Base-by-base conservation (phyloP, 2,888 invertebrate genomes). In the Thysanoteuthis rhombus region DNA sequence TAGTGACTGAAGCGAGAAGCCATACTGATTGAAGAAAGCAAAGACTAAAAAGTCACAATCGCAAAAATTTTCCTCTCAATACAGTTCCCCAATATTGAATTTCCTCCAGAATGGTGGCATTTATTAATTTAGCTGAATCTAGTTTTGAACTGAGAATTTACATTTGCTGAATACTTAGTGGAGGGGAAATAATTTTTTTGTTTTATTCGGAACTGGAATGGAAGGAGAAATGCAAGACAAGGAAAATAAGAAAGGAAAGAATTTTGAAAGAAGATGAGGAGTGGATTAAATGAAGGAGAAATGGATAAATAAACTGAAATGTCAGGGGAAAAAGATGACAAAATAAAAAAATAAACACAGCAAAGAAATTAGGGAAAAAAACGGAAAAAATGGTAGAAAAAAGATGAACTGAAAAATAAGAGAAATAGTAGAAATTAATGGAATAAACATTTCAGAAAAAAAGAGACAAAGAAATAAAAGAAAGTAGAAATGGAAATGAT, bases 21-120 rank as follows among this genome's bases (percentile, higher is more conserved):
- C 45, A 32, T 45, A 40, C 92, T 36, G 40, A 40, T 45, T 45
- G 40, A 39, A 92, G 32, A 22, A 92, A 12, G 92, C 45, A 92
- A 92, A 92, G 45, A 38, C 92, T 40, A 92, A 42, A 92, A 75
- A 75, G 75, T 75, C n/a, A 75, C n/a, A 75, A n/a, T 36, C 36
- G 75, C n/a, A n/a, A n/a, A 75, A 75, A 75, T n/a, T 75, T 75
- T 75, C 12, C 75, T 75, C 8, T n/a, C 12, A n/a, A 75, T 36
- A 75, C 75, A 75, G 75, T n/a, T n/a, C n/a, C 10, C n/a, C 75
- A 75, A 75, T 75, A 75, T 75, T 19, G n/a, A 75, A 75, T 75
- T 75, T 75, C 75, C 75, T 75, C n/a, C n/a, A n/a, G 75, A 36
- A 75, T 75, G 75, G 36, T 75, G n/a, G n/a, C 75, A 10, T n/a